Evolutionary conservation across 2,113 vertebrate genomes (phyloP), one percentile per base, ranked within the genome.

Genomic region (Oryzias melastigma): DNA sequence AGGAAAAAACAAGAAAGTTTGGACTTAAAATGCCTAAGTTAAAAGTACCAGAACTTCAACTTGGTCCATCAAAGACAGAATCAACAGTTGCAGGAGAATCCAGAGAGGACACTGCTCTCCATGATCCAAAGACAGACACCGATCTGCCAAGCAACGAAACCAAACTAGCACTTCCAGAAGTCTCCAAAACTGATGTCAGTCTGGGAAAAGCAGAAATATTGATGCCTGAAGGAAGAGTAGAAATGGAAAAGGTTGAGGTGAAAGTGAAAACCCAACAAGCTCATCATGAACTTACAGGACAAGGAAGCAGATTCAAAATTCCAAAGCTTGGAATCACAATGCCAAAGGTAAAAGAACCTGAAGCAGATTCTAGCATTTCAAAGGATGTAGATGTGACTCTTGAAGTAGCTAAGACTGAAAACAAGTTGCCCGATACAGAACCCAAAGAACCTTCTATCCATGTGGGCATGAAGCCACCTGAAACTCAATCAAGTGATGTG

Each of bases 1-100:
- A 51, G 15, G 54, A 80, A 1, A 81, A 85, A 53, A 55, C 85
- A 40, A 76, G 59, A 51, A 73, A 68, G 13, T 65, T 77, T 12
- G 80, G 56, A 15, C 49, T 81, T 5, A 45, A 27, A 48, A 62
- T 67, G 58, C 52, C 58, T 18, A 66, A 67, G 7, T 13, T 62
- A 24, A 67, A 73, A 35, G 52, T 47, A 24, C 71, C 63, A 6
- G 71, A 66, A 56, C 40, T 29, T 62, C 19, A 62, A 58, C 22
- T 48, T 3, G 12, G 44, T 27, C 15, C 7, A 18, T 35, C 53
- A 22, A 60, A 64, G 20, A 53, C 58, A 63, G 48, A 49, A 15
- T 27, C 27, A 45, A 45, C 56, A 25, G 16, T 64, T 24, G 60
- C 52, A 24, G n/a, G 48, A 64, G 45, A 62, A 16, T 42, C 27